phyloP scores from a whole-genome alignment of 2,797 vertebrate genomes.

The Scolopax rusticola region DNA sequence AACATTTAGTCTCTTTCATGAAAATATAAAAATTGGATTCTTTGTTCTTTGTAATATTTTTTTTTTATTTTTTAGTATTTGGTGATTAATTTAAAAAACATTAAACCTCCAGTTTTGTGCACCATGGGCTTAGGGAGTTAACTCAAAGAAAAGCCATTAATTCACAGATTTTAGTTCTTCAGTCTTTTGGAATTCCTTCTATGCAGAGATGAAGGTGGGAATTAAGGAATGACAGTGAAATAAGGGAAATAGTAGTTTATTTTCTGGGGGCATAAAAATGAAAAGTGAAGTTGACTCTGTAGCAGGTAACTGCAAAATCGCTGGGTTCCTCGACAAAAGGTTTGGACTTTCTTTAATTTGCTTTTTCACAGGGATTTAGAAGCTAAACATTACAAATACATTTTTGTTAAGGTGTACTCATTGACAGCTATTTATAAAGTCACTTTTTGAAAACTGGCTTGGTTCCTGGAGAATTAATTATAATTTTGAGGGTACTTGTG shows the following conservation, averaged over 20 bases:
- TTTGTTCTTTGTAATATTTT: not conserved
- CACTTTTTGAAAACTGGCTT: not conserved
- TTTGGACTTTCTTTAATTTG: not conserved
- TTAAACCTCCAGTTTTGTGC: not conserved
- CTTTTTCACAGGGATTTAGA: not conserved
- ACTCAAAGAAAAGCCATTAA: not conserved
- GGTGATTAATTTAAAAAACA: not conserved
- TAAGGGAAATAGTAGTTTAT: not conserved
- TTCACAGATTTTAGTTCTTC: not conserved
- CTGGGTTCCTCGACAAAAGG: not conserved
- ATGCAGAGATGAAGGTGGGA: not conserved
- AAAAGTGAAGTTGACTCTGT: not conserved
- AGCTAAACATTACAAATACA: fast-evolving
- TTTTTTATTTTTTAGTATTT: not conserved
- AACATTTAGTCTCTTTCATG: not conserved
- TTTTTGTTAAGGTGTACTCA: not conserved
- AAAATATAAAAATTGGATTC: not conserved
- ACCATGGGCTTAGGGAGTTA: not conserved
- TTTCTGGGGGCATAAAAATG: not conserved
- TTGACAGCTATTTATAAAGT: not conserved
- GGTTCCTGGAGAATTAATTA: not conserved
- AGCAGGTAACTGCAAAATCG: not conserved
- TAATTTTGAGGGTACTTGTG: not conserved
- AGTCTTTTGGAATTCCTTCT: not conserved
- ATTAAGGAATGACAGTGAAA: not conserved